These are phyloP conservation scores for Solea solea DNA, from an alignment of 2,113 vertebrate genomes.

Conservation along the genomic window DNA sequence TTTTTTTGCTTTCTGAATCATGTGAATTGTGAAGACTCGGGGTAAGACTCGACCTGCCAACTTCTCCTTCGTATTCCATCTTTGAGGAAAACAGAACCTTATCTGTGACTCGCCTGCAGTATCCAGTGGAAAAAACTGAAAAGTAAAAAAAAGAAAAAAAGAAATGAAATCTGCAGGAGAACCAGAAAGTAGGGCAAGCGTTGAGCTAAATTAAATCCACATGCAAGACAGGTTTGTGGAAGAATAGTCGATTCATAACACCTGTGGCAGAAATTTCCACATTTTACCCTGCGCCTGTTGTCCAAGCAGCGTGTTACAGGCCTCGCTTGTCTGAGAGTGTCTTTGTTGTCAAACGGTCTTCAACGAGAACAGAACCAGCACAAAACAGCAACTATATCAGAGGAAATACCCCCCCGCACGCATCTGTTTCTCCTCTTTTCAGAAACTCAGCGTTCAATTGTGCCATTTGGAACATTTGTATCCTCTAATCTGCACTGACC, in stretches of 20 bases:
- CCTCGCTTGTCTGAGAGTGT: slow-evolving; percentile 7
- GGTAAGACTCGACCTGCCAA: not conserved
- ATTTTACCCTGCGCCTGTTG: not conserved
- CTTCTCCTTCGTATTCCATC: not conserved
- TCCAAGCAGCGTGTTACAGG: slow-evolving; percentile 4
- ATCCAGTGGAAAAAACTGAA: not conserved
- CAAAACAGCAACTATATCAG: slow-evolving; percentile 3
- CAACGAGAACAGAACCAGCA: slow-evolving; percentile 5
- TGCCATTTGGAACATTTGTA: not conserved
- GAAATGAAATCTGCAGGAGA: not conserved
- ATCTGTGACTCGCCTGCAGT: not conserved
- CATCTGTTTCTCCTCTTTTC: slow-evolving; percentile 11
- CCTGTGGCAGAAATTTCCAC: slow-evolving; percentile 33
- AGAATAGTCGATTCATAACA: slow-evolving; percentile 31
- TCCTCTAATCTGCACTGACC: not conserved
- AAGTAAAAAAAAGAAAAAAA: slow-evolving; percentile 1
- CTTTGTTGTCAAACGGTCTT: slow-evolving; percentile 22
- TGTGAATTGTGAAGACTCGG: too few relatives aligned
- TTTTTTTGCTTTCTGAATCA: not conserved
- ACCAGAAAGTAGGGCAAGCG: slow-evolving; percentile 8
- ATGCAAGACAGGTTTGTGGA: slow-evolving; percentile 19
- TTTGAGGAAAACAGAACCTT: not conserved
- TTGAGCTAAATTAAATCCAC: slow-evolving; percentile 26
- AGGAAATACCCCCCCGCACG: slow-evolving; percentile 8
- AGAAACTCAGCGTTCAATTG: not conserved